phyloP scores from a whole-genome alignment of 2,888 invertebrate species.

The Argynnis bischoffii region DNA sequence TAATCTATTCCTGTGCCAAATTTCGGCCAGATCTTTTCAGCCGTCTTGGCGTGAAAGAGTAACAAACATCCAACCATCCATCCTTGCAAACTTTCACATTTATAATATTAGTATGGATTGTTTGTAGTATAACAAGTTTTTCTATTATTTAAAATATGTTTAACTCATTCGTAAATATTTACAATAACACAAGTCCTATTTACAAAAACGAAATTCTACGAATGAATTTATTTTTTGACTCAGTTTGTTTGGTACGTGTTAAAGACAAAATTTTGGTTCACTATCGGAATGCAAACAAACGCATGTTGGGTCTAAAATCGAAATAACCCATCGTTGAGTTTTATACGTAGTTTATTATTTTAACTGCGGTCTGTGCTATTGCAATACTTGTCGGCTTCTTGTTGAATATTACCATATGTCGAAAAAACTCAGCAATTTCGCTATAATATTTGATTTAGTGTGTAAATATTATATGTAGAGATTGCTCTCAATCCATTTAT shows the following conservation, averaged over 20 bases:
- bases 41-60: too few relatives aligned
- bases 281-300: conserved; percentile 46
- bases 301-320: conserved; percentile 37
- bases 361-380: conserved; percentile 51
- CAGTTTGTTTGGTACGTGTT: conserved; percentile 37
- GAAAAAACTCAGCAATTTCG: conserved; percentile 35
- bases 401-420: conserved; percentile 52
- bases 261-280: conserved; percentile 34
- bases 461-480: conserved; percentile 1
- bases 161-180: conserved; percentile 3
- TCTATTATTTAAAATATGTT: neutral
- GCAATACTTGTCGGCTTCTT: conserved; percentile 39
- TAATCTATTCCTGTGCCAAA: too few relatives aligned
- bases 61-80: too few relatives aligned
- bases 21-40: too few relatives aligned
- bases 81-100: too few relatives aligned
- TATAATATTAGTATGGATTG: neutral
- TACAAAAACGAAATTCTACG: conserved; percentile 20
- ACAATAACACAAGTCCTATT: conserved; percentile 16
- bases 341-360: conserved; percentile 59
- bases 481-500: neutral
- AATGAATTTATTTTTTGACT: conserved; percentile 30
- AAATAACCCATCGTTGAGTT: conserved; percentile 42
- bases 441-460: conserved; percentile 19
- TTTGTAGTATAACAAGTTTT: neutral